phyloP scores from a whole-genome alignment of 2,113 vertebrate species.

The western clawed frog (Xenopus tropicalis) region UCB_Xtro_10.0 CM004452.2:36444501-36445000 shows the following conservation, averaged over 20 bases:
- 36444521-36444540: no score
- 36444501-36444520: no score
- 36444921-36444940: constrained; percentile 64
- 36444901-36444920: constrained; percentile 49
- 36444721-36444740: constrained; percentile 61
- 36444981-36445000: constrained; percentile 53
- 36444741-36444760: constrained; percentile 71
- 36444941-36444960: constrained; percentile 54
- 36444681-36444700: background rate
- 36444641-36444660: constrained; percentile 24
- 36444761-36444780: constrained; percentile 61
- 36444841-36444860: constrained; percentile 42
- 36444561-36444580: background rate
- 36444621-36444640: constrained; percentile 36
- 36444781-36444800: constrained; percentile 50
- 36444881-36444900: constrained; percentile 45
- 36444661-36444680: constrained; percentile 9
- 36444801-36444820: constrained; percentile 42
- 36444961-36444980: constrained; percentile 52
- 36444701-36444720: background rate
- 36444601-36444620: constrained; percentile 8
- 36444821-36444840: constrained; percentile 56
- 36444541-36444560: background rate
- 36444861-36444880: constrained; percentile 29
- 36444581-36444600: background rate